phyloP scores from a whole-genome alignment of 2,113 vertebrate species.

The Cephalopholis sonnerati region DNA sequence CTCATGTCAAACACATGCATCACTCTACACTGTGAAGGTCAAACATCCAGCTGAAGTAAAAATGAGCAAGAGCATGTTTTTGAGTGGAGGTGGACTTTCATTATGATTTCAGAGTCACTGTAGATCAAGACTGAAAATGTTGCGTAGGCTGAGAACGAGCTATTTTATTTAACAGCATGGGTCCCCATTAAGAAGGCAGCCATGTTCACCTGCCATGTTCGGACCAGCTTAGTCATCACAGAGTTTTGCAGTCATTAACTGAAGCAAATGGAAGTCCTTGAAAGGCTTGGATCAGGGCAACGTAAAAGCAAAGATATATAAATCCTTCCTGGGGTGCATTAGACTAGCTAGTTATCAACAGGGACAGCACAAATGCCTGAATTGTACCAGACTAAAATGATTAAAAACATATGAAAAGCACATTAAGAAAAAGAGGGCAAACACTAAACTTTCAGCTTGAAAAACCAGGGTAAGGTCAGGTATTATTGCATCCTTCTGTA shows the following conservation, averaged over 20 bases:
- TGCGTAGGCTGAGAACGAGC: background rate
- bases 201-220: constrained; percentile 7
- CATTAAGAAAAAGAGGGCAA: background rate
- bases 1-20: too few species aligned
- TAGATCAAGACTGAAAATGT: constrained; percentile 3
- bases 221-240: constrained; percentile 13
- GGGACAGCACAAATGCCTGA: background rate
- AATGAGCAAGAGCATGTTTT: background rate
- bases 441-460: constrained; percentile 9
- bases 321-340: background rate
- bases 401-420: background rate
- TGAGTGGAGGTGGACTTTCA: background rate
- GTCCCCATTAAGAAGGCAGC: constrained; percentile 3
- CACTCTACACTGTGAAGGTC: background rate
- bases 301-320: background rate
- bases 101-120: background rate
- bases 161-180: background rate
- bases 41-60: background rate
- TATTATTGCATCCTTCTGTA: constrained; percentile 5
- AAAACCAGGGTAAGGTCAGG: background rate
- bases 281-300: background rate
- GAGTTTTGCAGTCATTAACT: background rate
- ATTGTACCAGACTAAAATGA: background rate
- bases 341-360: background rate
- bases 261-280: background rate